phyloP scores from a whole-genome alignment of 1,140 invertebrate species.

The Drosophila cardini region DNA sequence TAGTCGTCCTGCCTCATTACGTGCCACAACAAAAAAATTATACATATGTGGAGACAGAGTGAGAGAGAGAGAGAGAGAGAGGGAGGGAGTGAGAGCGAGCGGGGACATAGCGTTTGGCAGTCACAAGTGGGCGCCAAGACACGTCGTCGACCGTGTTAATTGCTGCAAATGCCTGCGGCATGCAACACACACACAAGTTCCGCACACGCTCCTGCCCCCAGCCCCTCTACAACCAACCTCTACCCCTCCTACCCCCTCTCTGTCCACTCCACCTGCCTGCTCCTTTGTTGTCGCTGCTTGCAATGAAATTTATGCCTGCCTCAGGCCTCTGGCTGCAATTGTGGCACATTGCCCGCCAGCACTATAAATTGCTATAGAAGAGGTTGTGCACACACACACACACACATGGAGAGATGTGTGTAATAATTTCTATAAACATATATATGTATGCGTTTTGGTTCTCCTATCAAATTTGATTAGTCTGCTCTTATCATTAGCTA shows the following conservation, averaged over 20 bases:
- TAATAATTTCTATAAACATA: neutral
- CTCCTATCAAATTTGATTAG: constrained; percentile 18
- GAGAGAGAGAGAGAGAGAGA: constrained; percentile 19
- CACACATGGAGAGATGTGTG: neutral
- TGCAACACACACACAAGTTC: constrained; percentile 38
- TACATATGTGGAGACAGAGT: no score
- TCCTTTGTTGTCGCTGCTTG: constrained; percentile 48
- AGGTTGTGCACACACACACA: neutral
- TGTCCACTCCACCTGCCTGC: constrained; percentile 3
- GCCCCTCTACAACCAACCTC: neutral
- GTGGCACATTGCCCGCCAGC: neutral
- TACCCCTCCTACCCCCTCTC: neutral
- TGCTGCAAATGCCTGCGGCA: constrained; percentile 76
- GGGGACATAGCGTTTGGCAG: constrained; percentile 41
- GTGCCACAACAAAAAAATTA: constrained; percentile 51
- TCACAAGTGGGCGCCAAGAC: constrained; percentile 76
- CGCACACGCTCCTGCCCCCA: neutral
- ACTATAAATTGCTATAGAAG: neutral
- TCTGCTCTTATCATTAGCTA: constrained; percentile 44
- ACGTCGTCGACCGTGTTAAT: constrained; percentile 79
- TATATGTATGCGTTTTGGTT: neutral
- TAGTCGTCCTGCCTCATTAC: constrained; percentile 68
- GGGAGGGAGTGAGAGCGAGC: constrained; percentile 18
- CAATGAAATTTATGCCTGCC: constrained; percentile 64
- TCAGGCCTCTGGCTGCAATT: constrained; percentile 24